Base-by-base conservation (phyloP, 2,113 vertebrate genomes). In the Halichoerus grypus region DNA sequence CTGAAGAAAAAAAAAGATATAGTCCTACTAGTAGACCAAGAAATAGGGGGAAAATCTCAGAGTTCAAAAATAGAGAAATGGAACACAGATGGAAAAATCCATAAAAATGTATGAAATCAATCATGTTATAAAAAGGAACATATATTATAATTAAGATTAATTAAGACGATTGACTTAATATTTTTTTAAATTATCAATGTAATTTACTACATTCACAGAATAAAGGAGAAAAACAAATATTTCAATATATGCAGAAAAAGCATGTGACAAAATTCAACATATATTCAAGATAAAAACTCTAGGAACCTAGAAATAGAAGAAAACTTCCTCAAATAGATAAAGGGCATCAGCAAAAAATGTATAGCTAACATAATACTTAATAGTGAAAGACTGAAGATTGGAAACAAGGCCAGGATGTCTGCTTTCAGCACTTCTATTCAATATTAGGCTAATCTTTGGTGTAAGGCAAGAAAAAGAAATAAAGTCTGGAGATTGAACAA, bases 381-480 rank as follows among this genome's bases (percentile, higher is more conserved):
- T 12, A 63, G 63, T 74, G 39, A 51, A 94, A 67, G 19, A 79
- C 57, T 2, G 1, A 46, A 74, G 55, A 74, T 11, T 79, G 21
- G 72, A 74, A 87, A 82, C 5, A 57, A 82, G 21, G 36, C 74
- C 61, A 65, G 4, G 10, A 46, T 74, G 12, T 57, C 65, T 74
- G 31, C 36, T 80, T 87, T 77, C 26, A 79, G 67, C 39, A 42
- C 15, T 22, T 74, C 63, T 39, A 51, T 16, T 94, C 46, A 33
- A 7, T 55, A 87, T 15, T 63, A 16, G n/a, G 15, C 14, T 71
- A 57, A 77, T 69, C 33, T 69, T 83, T 84, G 39, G 15, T 84
- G 22, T 57, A 93, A 63, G 31, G 24, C 19, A 83, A 72, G 22
- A 94, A 79, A 94, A 96, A 24, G 16, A 81, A 96, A 83, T 74